Evolutionary conservation across 1,140 invertebrate genomes (phyloP), one percentile per base, ranked within the genome.

Genomic region (Drepana arcuata): DNA sequence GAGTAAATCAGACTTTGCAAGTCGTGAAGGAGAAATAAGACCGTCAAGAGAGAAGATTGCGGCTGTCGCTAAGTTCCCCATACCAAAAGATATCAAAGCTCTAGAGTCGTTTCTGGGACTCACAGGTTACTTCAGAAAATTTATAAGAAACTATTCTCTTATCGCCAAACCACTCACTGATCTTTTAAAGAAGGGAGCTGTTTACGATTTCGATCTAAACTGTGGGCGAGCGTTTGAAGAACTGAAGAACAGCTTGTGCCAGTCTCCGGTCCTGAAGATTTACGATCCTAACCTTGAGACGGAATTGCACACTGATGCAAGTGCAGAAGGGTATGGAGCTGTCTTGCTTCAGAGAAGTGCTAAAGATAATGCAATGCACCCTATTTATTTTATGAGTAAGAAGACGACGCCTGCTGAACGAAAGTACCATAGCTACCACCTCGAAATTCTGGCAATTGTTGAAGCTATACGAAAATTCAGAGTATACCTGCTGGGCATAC

Each of bases 241-340:
- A 12, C 34, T 57, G 7, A 64, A 57, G 16, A 25, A 41, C 5
- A 44, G 30, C 16, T 46, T 58, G 24, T 39, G 27, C 26, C 33
- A n/a, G 30, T 37, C 26, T 34, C 72, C 71, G 6, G 47, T 81
- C 4, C 34, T 80, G 7, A 36, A 28, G 9, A 73, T 82, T 18
- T 81, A 57, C 32, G 45, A 74, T 38, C 59, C 55, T 4, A 30
- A 49, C 13, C 33, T 34, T 5, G 35, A 47, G 0, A 70, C 57
- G 0, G 63, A 79, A 33, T 27, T 77, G 12, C 68, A 80, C 33
- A 77, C 65, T 3, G 73, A 74, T 34, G 65, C 77, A n/a, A 55
- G 56, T 39, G 12, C 23, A 16, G 11, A 61, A 13, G 65, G 69
- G 6, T 38, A 60, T 45, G 58, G 49, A 21, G 65, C 51, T 24